Evolutionary conservation across 2,113 vertebrate species (phyloP).

Genomic region (Sturnus vulgaris): DNA sequence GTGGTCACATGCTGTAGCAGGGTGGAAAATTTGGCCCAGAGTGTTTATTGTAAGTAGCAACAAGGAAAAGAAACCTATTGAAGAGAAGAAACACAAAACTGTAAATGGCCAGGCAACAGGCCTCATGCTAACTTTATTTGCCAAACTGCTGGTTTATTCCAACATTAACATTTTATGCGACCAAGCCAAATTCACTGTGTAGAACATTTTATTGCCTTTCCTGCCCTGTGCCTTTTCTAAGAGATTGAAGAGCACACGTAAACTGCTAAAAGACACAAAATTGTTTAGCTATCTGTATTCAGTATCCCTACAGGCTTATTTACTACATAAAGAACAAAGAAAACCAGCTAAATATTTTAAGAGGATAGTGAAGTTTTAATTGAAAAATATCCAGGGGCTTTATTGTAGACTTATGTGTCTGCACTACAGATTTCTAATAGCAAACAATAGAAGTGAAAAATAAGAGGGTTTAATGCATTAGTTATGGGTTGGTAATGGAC

Average conservation of each 20-base stretch:
- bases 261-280: not conserved
- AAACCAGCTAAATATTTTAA: not conserved
- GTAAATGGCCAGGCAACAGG: conserved; percentile 11
- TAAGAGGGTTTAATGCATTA: conserved; percentile 2
- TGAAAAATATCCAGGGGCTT: conserved; percentile 6
- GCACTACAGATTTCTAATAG: not conserved
- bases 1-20: not conserved
- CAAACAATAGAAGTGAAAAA: conserved; percentile 38
- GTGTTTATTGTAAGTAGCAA: not conserved
- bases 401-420: not conserved
- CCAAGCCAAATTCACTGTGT: not conserved
- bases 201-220: conserved; percentile 3
- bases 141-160: conserved; percentile 25
- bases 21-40: not conserved
- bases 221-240: not conserved
- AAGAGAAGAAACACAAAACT: conserved; percentile 5
- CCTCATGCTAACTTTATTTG: not conserved
- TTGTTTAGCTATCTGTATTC: not conserved
- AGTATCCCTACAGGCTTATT: not conserved
- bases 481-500: conserved; percentile 2
- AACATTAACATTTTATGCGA: not conserved
- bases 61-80: not conserved
- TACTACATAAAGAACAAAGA: not conserved
- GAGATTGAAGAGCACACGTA: not conserved
- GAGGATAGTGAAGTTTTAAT: not conserved